A percentile compares a stretch with the other conserved stretches of the same genome.
phyloP scores from a whole-genome alignment of 1,140 invertebrate species.

The Physella acuta region DNA sequence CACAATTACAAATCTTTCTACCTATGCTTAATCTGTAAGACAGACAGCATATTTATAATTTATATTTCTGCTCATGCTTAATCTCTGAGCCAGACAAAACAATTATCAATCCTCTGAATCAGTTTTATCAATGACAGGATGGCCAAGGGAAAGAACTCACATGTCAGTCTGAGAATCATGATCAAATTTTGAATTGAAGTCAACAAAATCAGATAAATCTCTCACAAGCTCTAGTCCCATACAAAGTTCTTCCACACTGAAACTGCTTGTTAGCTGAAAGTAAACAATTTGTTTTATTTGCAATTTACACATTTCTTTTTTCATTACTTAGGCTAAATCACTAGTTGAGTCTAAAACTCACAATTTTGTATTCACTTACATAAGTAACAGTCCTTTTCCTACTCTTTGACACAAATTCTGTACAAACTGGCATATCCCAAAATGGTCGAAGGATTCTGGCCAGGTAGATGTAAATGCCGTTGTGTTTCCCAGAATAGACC shows the following conservation, averaged over 20 bases:
- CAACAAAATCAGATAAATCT: conserved; percentile 68
- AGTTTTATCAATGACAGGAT: neutral
- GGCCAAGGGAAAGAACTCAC: conserved; percentile 33
- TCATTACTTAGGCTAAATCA: too few relatives aligned
- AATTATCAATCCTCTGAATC: too few relatives aligned
- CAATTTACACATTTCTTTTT: too few relatives aligned
- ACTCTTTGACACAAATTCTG: conserved; percentile 46
- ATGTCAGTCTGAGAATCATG: conserved; percentile 43
- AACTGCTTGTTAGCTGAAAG: conserved; percentile 53
- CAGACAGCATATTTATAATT: too few relatives aligned
- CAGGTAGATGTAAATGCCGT: conserved; percentile 88
- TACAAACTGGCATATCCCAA: conserved; percentile 56
- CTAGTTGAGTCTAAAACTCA: too few relatives aligned
- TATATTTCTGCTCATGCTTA: too few relatives aligned
- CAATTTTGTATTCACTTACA: too few relatives aligned
- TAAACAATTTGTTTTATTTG: too few relatives aligned
- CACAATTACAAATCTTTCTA: too few relatives aligned
- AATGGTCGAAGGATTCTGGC: conserved; percentile 73
- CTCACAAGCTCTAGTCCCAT: conserved; percentile 67
- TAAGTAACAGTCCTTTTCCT: conserved; percentile 45
- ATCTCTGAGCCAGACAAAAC: too few relatives aligned
- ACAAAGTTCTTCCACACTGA: conserved; percentile 65
- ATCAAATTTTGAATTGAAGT: conserved; percentile 64
- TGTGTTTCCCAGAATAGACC: conserved; percentile 83
- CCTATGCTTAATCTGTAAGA: too few relatives aligned